Evolutionary conservation across 2,797 vertebrate species (phyloP).

Genomic region (Momotus momota): DNA sequence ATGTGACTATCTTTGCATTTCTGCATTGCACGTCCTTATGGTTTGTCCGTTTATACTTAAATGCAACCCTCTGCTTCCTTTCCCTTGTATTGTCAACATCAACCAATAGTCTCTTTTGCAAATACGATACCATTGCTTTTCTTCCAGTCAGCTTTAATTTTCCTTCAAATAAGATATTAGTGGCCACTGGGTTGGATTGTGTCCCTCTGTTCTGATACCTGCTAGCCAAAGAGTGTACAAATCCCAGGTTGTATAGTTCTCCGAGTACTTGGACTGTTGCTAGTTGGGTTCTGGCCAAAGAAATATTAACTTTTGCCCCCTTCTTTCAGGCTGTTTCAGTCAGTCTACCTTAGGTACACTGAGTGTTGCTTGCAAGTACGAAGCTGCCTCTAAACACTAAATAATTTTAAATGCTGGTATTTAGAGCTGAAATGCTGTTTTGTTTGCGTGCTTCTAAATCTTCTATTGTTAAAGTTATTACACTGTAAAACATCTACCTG

Average conservation of each 20-base stretch:
- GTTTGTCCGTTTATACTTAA: not conserved
- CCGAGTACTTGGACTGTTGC: not conserved
- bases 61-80: not conserved
- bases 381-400: not conserved
- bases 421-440: not conserved
- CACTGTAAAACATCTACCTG: not conserved
- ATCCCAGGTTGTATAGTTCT: not conserved
- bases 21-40: not conserved
- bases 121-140: not conserved
- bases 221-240: not conserved
- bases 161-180: not conserved
- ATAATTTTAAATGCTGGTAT: not conserved
- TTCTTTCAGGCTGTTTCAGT: not conserved
- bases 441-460: not conserved
- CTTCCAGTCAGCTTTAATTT: not conserved
- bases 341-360: not conserved
- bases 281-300: not conserved
- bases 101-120: not conserved
- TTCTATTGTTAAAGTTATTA: not conserved
- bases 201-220: not conserved
- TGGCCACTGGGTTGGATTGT: not conserved
- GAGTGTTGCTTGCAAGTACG: not conserved
- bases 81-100: not conserved
- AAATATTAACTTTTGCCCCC: not conserved
- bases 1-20: not conserved